Base-by-base conservation (phyloP, 2,113 vertebrate species). In the Uria lomvia region DNA sequence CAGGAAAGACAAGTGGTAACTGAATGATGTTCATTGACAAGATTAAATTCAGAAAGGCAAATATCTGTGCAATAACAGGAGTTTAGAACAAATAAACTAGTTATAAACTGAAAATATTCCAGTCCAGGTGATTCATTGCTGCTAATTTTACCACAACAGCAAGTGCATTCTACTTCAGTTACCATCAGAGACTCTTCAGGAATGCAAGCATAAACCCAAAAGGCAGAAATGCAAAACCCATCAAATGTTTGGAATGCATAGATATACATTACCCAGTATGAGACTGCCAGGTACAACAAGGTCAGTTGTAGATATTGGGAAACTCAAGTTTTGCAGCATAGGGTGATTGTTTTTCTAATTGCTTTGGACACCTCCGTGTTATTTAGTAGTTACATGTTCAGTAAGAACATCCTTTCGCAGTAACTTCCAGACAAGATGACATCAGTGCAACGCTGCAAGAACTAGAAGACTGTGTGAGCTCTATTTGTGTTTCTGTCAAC, bases 401-500 rank as follows among this genome's bases (percentile, higher is more conserved):
- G 72, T 78, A 72, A 89, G 58, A 84, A 71, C 17, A 63, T 26
- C 40, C 67, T 87, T 83, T 85, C 1, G 3, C 49, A 30, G 49
- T 68, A 79, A 75, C 66, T 94, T 94, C 63, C 56, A 81, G 88
- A 84, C 78, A 84, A 86, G 91, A 96, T 74, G 85, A 93, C 90
- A 95, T 95, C 87, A 92, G 38, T 47, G 53, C 86, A 79, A 75
- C 0, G 0, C 30, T 80, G 72, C 71, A 68, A 96, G 92, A 77
- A 56, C 68, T 58, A 55, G 87, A 93, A 87, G 76, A 65, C 53
- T 0, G 2, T 88, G 53, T 91, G 71, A 95, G 80, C 68, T 95
- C 92, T 86, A 50, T 90, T 96, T 97, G 96, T 94, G 80, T 92
- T 96, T 96, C 94, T 94, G 86, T 96, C 95, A 96, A 47, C 88